Percentiles rank a stretch among this genome's conserved stretches.
phyloP scores from a whole-genome alignment of 1,140 invertebrate genomes.

The Andricus grossulariae region DNA sequence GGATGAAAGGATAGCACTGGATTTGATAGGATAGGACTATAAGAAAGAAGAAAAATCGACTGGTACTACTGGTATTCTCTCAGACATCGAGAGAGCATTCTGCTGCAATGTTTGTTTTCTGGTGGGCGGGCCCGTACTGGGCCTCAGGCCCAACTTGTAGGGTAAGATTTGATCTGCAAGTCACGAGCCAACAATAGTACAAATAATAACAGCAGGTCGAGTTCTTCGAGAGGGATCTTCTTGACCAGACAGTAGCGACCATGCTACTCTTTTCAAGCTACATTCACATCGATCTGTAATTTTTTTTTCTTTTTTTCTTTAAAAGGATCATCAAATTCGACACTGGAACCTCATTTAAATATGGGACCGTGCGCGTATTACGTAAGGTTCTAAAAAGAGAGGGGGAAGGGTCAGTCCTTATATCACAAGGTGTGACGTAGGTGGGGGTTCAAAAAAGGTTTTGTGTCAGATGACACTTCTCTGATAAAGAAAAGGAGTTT shows the following conservation, averaged over 20 bases:
- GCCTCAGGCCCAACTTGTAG: slow-evolving; percentile 43
- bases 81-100: slow-evolving; percentile 22
- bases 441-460: too few relatives aligned
- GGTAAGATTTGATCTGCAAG: slow-evolving; percentile 67
- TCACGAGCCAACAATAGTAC: slow-evolving; percentile 75
- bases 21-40: slow-evolving; percentile 27
- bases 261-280: slow-evolving; percentile 54
- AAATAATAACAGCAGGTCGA: slow-evolving; percentile 72
- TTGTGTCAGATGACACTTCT: too few relatives aligned
- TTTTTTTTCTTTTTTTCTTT: slow-evolving; percentile 25
- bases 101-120: slow-evolving; percentile 65
- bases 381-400: too few relatives aligned
- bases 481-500: too few relatives aligned
- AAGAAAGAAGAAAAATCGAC: neutral
- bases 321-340: slow-evolving; percentile 42
- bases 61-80: slow-evolving; percentile 10
- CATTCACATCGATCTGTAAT: slow-evolving; percentile 43
- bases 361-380: too few relatives aligned
- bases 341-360: neutral
- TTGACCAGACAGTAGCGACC: slow-evolving; percentile 62
- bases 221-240: slow-evolving; percentile 61
- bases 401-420: too few relatives aligned
- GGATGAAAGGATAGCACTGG: neutral
- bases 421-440: too few relatives aligned
- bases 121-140: slow-evolving; percentile 61